Evolutionary conservation across 2,888 invertebrate genomes (phyloP), one percentile per base, ranked within the genome.

Genomic region (Tachina lurida): DNA sequence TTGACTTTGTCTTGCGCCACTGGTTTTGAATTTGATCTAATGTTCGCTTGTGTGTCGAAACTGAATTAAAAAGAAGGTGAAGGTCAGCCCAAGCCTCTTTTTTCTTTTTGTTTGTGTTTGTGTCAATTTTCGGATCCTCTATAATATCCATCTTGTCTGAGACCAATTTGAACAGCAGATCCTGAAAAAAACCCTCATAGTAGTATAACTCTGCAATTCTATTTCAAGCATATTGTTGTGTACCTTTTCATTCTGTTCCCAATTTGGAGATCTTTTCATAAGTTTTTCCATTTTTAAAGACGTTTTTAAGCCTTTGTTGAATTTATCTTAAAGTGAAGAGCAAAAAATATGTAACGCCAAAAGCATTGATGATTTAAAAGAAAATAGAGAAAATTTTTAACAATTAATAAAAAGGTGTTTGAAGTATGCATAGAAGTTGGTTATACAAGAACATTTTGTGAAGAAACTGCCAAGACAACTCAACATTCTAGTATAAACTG

Each of bases 21-120:
- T 58, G 56, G 71, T 22, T 71, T 58, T 71, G 56, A n/a, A 71
- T 56, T 58, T 71, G 70, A 10, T 71, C 58, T 47, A 71, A 15
- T 1, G 71, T 43, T 45, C 70, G 19, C 10, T 45, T 71, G 58
- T 31, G n/a, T 5, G 58, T 15, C 15, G 71, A 73, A n/a, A 47
- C 47, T 31, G 31, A 5, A 22, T 60, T 73, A 7, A 73, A 73
- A 31, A 45, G 71, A 10, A 1, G 5, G 19, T 56, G 70, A 13
- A 71, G 43, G 4, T 4, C 10, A 45, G 56, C 47, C 58, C 31
- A 58, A 3, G 71, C 71, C 15, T 71, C 71, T 15, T 56, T 58
- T 10, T 71, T 71, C 19, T 15, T 71, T 12, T 56, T 56, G 22
- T 71, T 70, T 12, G 68, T 54, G 39, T 71, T 60, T 3, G 58